These are phyloP conservation scores for Hyposmocoma kahamanoa DNA, from an alignment of 1,140 invertebrate species.

Conservation along the genomic window DNA sequence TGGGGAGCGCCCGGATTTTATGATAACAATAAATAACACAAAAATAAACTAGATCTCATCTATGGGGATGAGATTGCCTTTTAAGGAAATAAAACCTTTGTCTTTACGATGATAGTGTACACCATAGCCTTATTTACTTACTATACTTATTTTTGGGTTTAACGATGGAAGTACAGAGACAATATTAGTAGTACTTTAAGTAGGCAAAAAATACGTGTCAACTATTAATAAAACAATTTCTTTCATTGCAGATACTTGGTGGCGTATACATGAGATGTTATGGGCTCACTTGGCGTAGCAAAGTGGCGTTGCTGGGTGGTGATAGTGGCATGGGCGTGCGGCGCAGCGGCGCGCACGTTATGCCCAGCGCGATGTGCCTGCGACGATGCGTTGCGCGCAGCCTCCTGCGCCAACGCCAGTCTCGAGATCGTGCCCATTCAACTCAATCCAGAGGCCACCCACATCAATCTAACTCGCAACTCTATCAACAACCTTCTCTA, in stretches of 20 bases:
- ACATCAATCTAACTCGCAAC: conserved; percentile 85
- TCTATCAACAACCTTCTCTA: conserved; percentile 81
- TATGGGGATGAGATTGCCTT: conserved; percentile 31
- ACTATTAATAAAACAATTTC: conserved; percentile 14
- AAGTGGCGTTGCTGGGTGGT: conserved; percentile 63
- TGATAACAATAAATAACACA: conserved; percentile 46
- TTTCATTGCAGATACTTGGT: conserved; percentile 47
- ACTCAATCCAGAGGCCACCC: conserved; percentile 86
- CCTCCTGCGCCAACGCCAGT: conserved; percentile 82
- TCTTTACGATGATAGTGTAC: background rate
- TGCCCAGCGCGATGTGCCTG: conserved; percentile 88
- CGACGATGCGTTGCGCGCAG: conserved; percentile 83
- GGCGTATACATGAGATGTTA: conserved; percentile 68
- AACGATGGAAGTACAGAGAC: too few species aligned
- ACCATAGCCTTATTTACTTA: too few species aligned
- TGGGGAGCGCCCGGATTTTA: conserved; percentile 34
- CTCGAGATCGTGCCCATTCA: conserved; percentile 91
- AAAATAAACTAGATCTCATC: conserved; percentile 40
- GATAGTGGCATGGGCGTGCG: conserved; percentile 55
- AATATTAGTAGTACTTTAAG: too few species aligned
- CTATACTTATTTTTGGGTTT: too few species aligned
- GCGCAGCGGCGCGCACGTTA: conserved; percentile 73
- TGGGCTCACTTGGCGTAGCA: conserved; percentile 65
- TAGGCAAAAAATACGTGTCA: too few species aligned
- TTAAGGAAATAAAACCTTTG: conserved; percentile 3